Percentiles rank a stretch among this genome's conserved stretches.
Conservation (phyloP, 2,888 invertebrate species). For the Teinopalpus imperialis region DNA sequence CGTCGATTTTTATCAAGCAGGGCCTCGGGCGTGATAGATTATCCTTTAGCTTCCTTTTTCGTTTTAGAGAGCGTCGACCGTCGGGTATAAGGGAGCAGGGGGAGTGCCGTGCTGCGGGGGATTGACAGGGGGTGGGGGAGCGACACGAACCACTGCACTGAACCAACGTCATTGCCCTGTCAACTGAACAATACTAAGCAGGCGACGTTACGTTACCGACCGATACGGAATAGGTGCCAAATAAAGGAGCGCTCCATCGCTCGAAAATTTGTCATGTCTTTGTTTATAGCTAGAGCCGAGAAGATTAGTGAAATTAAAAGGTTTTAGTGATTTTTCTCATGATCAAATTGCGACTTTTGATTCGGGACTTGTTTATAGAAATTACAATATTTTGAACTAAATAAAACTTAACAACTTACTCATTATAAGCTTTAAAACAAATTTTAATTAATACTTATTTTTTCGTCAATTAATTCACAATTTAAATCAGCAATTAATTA, state of each 20-base stretch:
- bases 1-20: constrained; percentile 79
- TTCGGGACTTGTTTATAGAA: too few species aligned
- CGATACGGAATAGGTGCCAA: constrained; percentile 65
- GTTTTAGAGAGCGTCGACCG: constrained; percentile 79
- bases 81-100: constrained; percentile 61
- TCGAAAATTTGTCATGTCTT: constrained; percentile 48
- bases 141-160: constrained; percentile 53
- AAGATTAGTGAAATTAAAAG: background rate
- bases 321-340: background rate
- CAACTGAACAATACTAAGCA: constrained; percentile 79
- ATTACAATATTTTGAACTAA: too few species aligned
- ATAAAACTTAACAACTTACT: too few species aligned
- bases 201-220: constrained; percentile 66
- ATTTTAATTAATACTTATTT: too few species aligned
- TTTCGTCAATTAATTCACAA: too few species aligned
- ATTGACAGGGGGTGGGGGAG: constrained; percentile 40
- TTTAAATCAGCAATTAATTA: too few species aligned
- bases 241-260: constrained; percentile 47
- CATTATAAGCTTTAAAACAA: too few species aligned
- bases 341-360: too few species aligned
- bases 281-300: constrained; percentile 17
- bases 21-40: constrained; percentile 79
- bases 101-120: constrained; percentile 24
- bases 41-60: constrained; percentile 79
- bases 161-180: constrained; percentile 79